Evolutionary conservation across 2,113 vertebrate species (phyloP).

Genomic region (Quiscalus mexicanus): DNA sequence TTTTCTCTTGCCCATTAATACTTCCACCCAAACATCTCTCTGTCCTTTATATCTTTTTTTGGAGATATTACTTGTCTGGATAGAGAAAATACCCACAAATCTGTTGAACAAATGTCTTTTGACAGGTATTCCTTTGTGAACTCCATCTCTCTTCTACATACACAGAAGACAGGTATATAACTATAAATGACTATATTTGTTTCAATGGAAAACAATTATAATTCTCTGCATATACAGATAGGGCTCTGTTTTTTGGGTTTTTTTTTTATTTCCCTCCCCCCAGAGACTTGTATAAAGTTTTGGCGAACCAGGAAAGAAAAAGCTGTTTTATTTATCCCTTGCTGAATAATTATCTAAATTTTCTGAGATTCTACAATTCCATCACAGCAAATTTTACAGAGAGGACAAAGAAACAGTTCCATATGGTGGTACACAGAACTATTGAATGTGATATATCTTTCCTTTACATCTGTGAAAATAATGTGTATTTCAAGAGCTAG

Average conservation of each 20-base stretch:
- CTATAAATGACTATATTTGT: neutral
- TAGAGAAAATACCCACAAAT: neutral
- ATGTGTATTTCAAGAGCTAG: neutral
- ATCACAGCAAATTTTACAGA: neutral
- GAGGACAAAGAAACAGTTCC: neutral
- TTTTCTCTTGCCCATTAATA: neutral
- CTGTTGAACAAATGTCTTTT: neutral
- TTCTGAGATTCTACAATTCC: neutral
- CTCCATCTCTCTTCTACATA: neutral
- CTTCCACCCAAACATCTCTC: neutral
- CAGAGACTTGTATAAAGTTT: neutral
- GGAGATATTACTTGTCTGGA: neutral
- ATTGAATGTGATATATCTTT: neutral
- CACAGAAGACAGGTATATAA: neutral
- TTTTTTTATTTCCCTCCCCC: neutral
- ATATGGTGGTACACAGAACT: neutral
- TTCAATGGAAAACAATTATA: neutral
- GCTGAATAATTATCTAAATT: neutral
- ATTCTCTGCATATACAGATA: neutral
- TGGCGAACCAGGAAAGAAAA: neutral
- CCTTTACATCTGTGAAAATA: neutral
- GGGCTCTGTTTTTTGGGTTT: rapidly evolving
- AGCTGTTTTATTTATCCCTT: neutral
- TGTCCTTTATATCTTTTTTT: neutral
- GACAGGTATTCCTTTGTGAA: neutral